These are phyloP conservation scores for Octonoba sinensis DNA, from an alignment of 2,888 invertebrate genomes.

Conservation along the genomic window DNA sequence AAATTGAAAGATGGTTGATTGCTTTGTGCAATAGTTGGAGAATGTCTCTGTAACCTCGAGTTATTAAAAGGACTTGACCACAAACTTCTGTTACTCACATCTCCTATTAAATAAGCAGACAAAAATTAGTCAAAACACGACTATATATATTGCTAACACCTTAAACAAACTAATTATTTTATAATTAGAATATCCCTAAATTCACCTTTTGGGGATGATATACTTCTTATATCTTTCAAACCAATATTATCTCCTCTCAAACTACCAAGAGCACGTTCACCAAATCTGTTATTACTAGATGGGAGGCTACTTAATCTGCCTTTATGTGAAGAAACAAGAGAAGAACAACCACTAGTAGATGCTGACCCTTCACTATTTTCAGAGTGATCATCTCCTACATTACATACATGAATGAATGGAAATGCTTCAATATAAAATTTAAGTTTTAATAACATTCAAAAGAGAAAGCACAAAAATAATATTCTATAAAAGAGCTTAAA, in stretches of 20 bases:
- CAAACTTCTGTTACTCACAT: constrained; percentile 27
- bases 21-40: constrained; percentile 30
- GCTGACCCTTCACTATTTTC: constrained; percentile 64
- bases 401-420: background rate
- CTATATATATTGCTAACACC: background rate
- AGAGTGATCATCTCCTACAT: constrained; percentile 62
- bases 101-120: constrained; percentile 9
- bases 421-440: background rate
- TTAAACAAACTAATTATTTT: background rate
- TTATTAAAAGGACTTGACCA: constrained; percentile 42
- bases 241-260: constrained; percentile 23
- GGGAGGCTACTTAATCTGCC: constrained; percentile 33
- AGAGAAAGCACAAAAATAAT: background rate
- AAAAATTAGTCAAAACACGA: background rate
- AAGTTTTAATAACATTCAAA: background rate
- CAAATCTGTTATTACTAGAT: constrained; percentile 15
- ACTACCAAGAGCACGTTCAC: constrained; percentile 35
- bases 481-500: background rate
- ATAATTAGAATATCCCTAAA: background rate
- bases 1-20: constrained; percentile 51
- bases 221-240: constrained; percentile 24
- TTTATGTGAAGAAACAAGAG: constrained; percentile 60
- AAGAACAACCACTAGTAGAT: constrained; percentile 64
- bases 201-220: constrained; percentile 22
- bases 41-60: constrained; percentile 24